These are phyloP conservation scores for Colossoma macropomum DNA, from an alignment of 2,113 vertebrate species.

Conservation along the genomic window DNA sequence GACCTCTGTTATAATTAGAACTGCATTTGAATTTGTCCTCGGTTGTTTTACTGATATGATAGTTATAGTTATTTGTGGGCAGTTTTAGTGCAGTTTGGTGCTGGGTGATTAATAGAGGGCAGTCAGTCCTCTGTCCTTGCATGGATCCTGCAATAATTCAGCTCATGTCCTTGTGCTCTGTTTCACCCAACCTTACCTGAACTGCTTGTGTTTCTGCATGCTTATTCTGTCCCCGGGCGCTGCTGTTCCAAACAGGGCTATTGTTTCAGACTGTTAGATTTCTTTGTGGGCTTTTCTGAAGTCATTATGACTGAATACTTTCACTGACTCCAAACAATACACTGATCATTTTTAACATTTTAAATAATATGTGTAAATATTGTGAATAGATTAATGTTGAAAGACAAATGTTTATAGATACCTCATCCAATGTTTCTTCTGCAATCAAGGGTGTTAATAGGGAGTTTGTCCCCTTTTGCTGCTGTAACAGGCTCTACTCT, in stretches of 20 bases:
- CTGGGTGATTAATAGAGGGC: not conserved
- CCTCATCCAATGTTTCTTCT: too few relatives aligned
- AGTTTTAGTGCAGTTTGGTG: not conserved
- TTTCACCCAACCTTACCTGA: not conserved
- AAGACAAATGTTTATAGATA: too few relatives aligned
- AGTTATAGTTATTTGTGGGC: not conserved
- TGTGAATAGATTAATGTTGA: too few relatives aligned
- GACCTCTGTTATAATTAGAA: not conserved
- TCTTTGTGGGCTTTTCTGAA: too few relatives aligned
- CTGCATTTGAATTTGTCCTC: not conserved
- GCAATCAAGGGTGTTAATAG: too few relatives aligned
- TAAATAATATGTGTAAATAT: too few relatives aligned
- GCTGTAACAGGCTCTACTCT: too few relatives aligned
- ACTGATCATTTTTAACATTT: too few relatives aligned
- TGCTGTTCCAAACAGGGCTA: not conserved
- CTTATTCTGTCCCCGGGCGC: not conserved
- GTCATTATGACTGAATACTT: too few relatives aligned
- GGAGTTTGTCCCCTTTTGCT: too few relatives aligned
- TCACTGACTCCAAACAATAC: too few relatives aligned
- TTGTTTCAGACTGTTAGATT: not conserved
- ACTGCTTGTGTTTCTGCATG: not conserved
- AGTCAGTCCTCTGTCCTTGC: not conserved
- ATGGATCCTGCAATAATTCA: constrained; percentile 1
- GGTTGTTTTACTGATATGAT: not conserved
- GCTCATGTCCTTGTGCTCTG: not conserved